These are phyloP conservation scores for Lordiphosa andalusiaca DNA, from an alignment of 2,888 invertebrate genomes.

Conservation along the genomic window DNA sequence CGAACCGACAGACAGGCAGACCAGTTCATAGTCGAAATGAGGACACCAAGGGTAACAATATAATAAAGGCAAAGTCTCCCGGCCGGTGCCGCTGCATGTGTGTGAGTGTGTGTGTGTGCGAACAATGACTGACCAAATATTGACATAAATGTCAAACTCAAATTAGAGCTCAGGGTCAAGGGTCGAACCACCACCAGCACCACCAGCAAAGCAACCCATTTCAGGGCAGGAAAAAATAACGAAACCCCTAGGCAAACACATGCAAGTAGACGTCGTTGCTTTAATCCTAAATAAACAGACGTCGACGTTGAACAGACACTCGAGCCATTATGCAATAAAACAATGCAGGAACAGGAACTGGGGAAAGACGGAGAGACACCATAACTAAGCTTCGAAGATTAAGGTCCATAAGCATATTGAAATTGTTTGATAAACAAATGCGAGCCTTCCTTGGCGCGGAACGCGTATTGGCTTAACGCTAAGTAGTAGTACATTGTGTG, in stretches of 20 bases:
- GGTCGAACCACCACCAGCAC: constrained; percentile 46
- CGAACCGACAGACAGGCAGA: constrained; percentile 10
- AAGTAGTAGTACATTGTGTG: constrained; percentile 40
- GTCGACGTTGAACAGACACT: constrained; percentile 42
- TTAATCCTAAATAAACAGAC: constrained; percentile 67
- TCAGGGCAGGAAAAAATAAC: constrained; percentile 34
- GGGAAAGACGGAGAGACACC: constrained; percentile 3
- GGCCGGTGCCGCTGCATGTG: constrained; percentile 14
- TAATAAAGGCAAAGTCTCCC: constrained; percentile 47
- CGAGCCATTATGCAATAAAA: constrained; percentile 70
- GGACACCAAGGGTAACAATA: constrained; percentile 68
- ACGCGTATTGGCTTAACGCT: constrained; percentile 51
- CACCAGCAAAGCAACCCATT: constrained; percentile 11
- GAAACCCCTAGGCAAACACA: constrained; percentile 45
- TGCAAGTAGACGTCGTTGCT: constrained; percentile 35
- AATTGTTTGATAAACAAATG: constrained; percentile 74
- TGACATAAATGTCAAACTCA: constrained; percentile 77
- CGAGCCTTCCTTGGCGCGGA: constrained; percentile 33
- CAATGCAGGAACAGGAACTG: constrained; percentile 37
- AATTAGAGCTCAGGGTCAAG: constrained; percentile 76
- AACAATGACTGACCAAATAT: constrained; percentile 76
- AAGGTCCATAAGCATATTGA: constrained; percentile 65
- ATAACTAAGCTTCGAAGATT: constrained; percentile 31
- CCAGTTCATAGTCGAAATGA: constrained; percentile 44
- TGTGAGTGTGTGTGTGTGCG: constrained; percentile 40